Evolutionary conservation across 1,140 invertebrate genomes (phyloP), one percentile per base, ranked within the genome.

Genomic region (Drosophila persimilis): DNA sequence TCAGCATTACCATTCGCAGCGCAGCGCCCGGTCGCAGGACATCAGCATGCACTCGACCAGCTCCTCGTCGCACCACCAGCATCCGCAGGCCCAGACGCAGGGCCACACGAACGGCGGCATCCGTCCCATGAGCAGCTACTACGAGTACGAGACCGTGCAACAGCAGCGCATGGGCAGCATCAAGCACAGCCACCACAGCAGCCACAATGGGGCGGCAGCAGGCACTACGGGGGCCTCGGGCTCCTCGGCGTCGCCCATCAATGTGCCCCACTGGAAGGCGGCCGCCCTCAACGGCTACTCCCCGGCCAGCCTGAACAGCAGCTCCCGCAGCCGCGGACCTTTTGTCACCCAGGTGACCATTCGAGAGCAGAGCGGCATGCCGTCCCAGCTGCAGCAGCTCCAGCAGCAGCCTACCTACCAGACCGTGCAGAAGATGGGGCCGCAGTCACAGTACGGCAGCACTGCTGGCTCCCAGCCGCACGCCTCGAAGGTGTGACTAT

Each of bases 101-200:
- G 43, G 44, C 11, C 61, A 58, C 29, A n/a, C 50, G 7, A 79
- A 77, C 24, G 76, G 52, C 17, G 60, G 46, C 6, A 15, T 79
- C 45, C 92, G 96, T 8, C 95, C 96, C 11, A 94, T 95, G 58
- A 96, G 95, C 69, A 96, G 96, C 91, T 96, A 95, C 91, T 96
- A 96, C 88, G 96, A 97, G 91, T 97, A 97, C 90, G 96, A 97
- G 89, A 95, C 93, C 71, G 94, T 95, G 15, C 95, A 95, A 77
- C 77, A 80, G 47, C 94, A 93, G 39, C 83, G 92, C 2, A 80
- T 90, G 46, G 92, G 92, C 53, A 69, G 89, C 62, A 76, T 90
- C 20, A 90, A 90, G 73, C 89, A 90, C 17, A 88, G 90, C 46
- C 90, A 92, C 35, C 35, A 39, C 35, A 39, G 5, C 35, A 39